Conservation (phyloP, 2,797 vertebrate species). For the Halcyon badia region DNA sequence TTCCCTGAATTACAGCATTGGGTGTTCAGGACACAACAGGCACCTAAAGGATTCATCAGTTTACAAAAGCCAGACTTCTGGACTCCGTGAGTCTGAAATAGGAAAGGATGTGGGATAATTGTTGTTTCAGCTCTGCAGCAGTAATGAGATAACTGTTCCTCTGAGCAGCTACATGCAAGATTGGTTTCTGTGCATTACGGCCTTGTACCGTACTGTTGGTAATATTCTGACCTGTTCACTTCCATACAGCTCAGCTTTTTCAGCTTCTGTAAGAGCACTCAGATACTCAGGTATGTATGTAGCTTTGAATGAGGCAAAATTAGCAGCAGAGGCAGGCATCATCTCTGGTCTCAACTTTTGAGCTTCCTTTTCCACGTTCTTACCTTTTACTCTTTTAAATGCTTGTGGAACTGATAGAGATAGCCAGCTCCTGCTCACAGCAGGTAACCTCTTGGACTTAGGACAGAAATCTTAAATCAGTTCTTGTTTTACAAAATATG, state of each 20-base stretch:
- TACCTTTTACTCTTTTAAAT: background rate
- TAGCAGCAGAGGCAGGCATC: background rate
- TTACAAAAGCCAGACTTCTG: background rate
- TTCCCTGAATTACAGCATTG: background rate
- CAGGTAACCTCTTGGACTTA: background rate
- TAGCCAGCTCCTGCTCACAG: background rate
- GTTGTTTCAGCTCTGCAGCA: background rate
- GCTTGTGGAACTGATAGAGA: background rate
- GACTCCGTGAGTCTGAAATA: background rate
- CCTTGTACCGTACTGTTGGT: background rate
- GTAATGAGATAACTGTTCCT: background rate
- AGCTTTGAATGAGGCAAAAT: background rate
- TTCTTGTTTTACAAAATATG: constrained; percentile 15
- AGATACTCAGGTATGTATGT: background rate
- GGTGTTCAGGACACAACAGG: background rate
- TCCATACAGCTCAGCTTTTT: background rate
- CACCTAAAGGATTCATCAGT: background rate
- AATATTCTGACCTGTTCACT: background rate
- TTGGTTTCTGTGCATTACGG: background rate
- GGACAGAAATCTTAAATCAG: constrained; percentile 3
- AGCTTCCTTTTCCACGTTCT: background rate
- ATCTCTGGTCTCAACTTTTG: background rate
- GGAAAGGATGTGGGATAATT: background rate
- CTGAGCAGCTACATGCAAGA: background rate
- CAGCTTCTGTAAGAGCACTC: background rate